Evolutionary conservation across 2,797 vertebrate genomes (phyloP).

Genomic region (Cephalopachus bancanus): DNA sequence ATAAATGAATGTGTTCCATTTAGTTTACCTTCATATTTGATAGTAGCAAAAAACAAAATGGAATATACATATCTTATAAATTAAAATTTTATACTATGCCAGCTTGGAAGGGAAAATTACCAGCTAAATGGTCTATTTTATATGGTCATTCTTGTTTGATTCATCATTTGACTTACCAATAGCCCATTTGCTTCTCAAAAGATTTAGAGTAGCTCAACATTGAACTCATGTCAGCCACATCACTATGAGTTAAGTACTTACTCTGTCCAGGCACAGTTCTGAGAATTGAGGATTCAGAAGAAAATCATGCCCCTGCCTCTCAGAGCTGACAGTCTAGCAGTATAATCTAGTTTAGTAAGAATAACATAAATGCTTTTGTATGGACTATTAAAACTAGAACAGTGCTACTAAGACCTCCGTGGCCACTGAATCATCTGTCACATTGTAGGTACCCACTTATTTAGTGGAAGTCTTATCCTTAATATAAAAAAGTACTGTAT

Average conservation of each 20-base stretch:
- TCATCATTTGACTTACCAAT: neutral
- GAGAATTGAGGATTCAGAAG: neutral
- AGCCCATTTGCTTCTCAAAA: constrained; percentile 24
- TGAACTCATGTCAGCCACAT: neutral
- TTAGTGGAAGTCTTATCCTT: neutral
- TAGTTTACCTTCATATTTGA: neutral
- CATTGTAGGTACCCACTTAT: neutral
- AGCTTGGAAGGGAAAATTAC: constrained; percentile 3
- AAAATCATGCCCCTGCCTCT: neutral
- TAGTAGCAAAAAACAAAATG: neutral
- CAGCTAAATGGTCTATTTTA: constrained; percentile 4
- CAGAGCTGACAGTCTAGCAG: neutral
- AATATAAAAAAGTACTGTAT: neutral
- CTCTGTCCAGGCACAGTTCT: neutral
- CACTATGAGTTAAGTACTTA: neutral
- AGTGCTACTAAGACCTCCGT: neutral
- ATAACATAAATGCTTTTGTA: neutral
- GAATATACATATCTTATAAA: neutral
- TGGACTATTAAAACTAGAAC: neutral
- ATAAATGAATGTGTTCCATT: neutral
- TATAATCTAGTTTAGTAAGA: neutral
- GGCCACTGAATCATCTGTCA: neutral
- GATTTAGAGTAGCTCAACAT: neutral
- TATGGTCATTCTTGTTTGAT: neutral
- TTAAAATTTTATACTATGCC: neutral